Percentiles rank a stretch among this genome's conserved stretches.
These are phyloP conservation scores for Acronicta aceris DNA, from an alignment of 2,888 invertebrate species.

Conservation along the genomic window DNA sequence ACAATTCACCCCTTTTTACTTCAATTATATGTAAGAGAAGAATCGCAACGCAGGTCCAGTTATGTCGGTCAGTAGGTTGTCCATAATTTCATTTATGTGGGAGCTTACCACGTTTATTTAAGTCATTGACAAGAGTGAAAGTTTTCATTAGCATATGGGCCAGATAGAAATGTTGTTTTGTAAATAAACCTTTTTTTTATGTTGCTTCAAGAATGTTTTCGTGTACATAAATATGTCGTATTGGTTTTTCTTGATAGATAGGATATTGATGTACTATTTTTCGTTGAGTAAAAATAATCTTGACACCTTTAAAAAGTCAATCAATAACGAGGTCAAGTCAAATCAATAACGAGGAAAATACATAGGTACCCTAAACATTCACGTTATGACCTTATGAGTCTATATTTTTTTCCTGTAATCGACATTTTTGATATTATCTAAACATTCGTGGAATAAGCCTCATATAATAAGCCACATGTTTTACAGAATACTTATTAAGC, in stretches of 20 bases:
- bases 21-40: conserved; percentile 34
- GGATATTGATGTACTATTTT: too few species aligned
- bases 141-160: conserved; percentile 63
- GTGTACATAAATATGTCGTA: too few species aligned
- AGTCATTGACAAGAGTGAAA: conserved; percentile 68
- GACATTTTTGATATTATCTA: too few species aligned
- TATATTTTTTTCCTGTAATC: too few species aligned
- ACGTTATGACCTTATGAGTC: too few species aligned
- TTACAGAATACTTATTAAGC: conserved; percentile 40
- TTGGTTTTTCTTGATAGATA: too few species aligned
- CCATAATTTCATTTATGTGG: conserved; percentile 80
- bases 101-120: conserved; percentile 68
- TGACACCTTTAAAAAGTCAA: too few species aligned
- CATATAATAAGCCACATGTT: conserved; percentile 18
- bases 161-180: conserved; percentile 44
- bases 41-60: conserved; percentile 51
- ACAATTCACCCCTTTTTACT: conserved; percentile 51
- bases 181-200: not conserved
- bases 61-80: conserved; percentile 65
- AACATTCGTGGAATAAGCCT: not conserved
- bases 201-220: not conserved
- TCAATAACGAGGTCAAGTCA: too few species aligned
- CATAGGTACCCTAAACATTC: too few species aligned
- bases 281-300: too few species aligned
- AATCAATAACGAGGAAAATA: too few species aligned